Evolutionary conservation across 2,113 vertebrate species (phyloP), one percentile per base, ranked within the genome.

Genomic region (Murina feae): DNA sequence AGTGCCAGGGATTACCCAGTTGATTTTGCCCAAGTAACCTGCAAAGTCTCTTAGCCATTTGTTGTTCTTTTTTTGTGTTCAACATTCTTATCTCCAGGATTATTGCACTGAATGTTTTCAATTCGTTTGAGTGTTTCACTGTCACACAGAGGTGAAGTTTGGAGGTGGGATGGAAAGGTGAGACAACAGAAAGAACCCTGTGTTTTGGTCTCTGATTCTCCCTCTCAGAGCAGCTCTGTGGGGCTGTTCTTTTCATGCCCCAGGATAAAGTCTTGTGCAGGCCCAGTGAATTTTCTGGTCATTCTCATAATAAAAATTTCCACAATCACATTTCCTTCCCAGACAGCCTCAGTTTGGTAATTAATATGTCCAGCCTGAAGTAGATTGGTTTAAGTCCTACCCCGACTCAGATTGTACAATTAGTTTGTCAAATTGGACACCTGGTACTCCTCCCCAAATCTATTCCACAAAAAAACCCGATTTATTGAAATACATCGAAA

Each of bases 311-410:
- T 83, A 47, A 89, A 63, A 65, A 51, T n/a, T 65, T 85, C 28
- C 71, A 49, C 16, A 42, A 44, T 76, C 72, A 58, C 17, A 21
- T 65, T 89, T 85, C 39, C 74, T 49, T 95, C n/a, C 14, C 55
- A 69, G 78, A 55, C 9, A 58, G 63, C 42, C 92, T 94, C 35
- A 16, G 30, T 13, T 80, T 60, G 91, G 51, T 92, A 35, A 75
- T 95, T 66, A 90, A 44, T 28, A 47, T 1, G 3, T 74, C 44
- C 6, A 28, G 39, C 71, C 58, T 39, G 66, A 66, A 14, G 42
- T 1, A 51, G 25, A 23, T 6, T n/a, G 12, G 35, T 79, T 60
- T 71, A 14, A 44, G 39, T 35, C 9, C 32, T 5, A 1, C 11
- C 35, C 39, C 75, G 69, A 37, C 4, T 71, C 14, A 39, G 63